Base-by-base conservation (phyloP, 2,888 invertebrate species). In the Philereme vetulata region DNA sequence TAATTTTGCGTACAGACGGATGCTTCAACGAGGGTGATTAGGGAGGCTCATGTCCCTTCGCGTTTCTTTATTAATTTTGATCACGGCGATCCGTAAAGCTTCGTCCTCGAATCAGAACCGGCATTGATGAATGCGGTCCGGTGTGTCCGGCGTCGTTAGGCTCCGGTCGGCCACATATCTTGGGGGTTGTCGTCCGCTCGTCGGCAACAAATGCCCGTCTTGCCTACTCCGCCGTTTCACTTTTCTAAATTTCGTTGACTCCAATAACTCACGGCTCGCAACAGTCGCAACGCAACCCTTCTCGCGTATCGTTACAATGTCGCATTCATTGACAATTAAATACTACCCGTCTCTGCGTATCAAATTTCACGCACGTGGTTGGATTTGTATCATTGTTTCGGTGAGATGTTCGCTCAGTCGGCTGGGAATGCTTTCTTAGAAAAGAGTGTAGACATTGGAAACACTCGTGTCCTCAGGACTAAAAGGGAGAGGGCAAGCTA, bases 221-320 rank as follows among this genome's bases (percentile, higher is more conserved):
- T 74, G 76, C 72, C 78, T 80, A 76, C 77, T 82, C 77, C 74
- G 74, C 72, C 82, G 78, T 85, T 87, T 85, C 85, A 87, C 86
- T 89, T 87, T 88, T 87, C 88, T 86, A 88, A 86, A 88, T 88
- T 88, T 81, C 85, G 84, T 80, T 85, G 86, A 87, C 88, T 87
- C 86, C 84, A 86, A 89, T 86, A 85, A 78, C 81, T 50, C 61
- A 34, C 70, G 77, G 73, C 78, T 35, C 21, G 21, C 21, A 8
- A 8, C 45, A 72, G 78, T 35, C 21, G 21, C 21, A 8, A 8
- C 45, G 73, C 80, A 80, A 81, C 81, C 82, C 85, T n/a, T 82
- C 79, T 74, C 76, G 76, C 76, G 76, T 74, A 71, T 75, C 76
- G 78, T 77, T 76, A 77, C 76, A 76, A 77, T 82, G 84, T 84